Percentiles rank a stretch among this genome's conserved stretches.
phyloP scores from a whole-genome alignment of 2,888 invertebrate species.

The Ormyrus rosae region DNA sequence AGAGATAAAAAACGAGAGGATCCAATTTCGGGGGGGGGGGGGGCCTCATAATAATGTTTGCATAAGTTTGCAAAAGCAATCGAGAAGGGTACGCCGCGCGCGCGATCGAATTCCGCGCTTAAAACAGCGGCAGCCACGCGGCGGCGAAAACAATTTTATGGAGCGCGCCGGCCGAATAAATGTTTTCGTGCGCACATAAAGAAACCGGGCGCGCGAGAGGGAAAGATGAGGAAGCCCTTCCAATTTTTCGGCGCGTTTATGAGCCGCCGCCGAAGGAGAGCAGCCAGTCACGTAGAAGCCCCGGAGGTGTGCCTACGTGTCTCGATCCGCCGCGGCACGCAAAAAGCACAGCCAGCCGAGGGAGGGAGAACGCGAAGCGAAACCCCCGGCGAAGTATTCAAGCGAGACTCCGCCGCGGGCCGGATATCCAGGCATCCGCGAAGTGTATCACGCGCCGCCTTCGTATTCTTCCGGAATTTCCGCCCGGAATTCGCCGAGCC shows the following conservation, averaged over 20 bases:
- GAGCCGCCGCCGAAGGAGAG: conserved; percentile 1
- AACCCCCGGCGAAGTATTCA: background rate
- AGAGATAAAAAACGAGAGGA: background rate
- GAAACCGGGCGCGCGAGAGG: no score
- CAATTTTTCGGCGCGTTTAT: conserved; percentile 33
- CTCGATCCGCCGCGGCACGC: conserved; percentile 56
- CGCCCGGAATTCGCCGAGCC: no score
- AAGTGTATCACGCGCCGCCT: background rate
- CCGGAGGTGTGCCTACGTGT: conserved; percentile 47
- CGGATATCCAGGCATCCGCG: conserved; percentile 5
- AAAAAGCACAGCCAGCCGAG: background rate
- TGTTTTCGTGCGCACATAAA: no score
- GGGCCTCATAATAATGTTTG: no score
- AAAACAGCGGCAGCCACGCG: no score
- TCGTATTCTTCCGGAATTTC: background rate
- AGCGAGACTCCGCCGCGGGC: background rate
- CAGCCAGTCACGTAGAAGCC: conserved; percentile 57
- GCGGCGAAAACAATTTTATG: no score
- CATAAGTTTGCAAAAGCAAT: no score
- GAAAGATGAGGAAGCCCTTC: background rate
- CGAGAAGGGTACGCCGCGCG: no score
- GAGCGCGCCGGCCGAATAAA: no score
- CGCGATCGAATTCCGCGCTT: no score
- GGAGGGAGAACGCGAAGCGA: conserved; percentile 1
- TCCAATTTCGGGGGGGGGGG: no score